Conservation (phyloP, 2,113 vertebrate genomes). For the Amazona vittata region DNA sequence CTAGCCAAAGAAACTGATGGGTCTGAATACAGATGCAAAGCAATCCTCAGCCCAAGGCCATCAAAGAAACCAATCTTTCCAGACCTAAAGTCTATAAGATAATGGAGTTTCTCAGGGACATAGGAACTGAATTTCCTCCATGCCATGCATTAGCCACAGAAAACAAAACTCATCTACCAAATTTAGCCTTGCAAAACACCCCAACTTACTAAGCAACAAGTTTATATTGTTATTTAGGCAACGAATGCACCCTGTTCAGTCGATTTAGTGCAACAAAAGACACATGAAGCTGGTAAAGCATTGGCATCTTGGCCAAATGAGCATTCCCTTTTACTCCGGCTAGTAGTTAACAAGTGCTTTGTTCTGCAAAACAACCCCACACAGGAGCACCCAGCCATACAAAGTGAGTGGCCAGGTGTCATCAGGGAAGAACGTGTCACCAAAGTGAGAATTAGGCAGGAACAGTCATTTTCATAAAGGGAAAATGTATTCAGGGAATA, state of each 20-base stretch:
- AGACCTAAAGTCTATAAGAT: not conserved
- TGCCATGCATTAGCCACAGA: accelerated
- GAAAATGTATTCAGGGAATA: not conserved
- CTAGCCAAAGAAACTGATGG: not conserved
- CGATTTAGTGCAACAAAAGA: not conserved
- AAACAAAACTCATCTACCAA: not conserved
- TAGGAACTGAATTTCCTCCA: not conserved
- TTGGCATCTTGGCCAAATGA: not conserved
- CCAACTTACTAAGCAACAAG: not conserved
- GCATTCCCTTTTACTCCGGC: not conserved
- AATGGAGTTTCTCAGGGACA: not conserved
- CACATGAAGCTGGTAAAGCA: not conserved
- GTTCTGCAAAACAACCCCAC: not conserved
- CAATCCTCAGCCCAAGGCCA: not conserved
- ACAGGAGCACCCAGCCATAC: not conserved
- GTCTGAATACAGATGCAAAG: conserved; percentile 26
- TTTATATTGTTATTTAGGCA: accelerated
- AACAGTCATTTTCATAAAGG: not conserved
- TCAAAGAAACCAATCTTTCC: not conserved
- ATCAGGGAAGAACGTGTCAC: not conserved
- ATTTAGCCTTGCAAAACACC: not conserved
- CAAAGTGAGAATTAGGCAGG: not conserved
- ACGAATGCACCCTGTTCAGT: accelerated
- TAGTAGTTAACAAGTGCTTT: not conserved
- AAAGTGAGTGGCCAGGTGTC: not conserved